Percentiles rank a stretch among this genome's conserved stretches.
Conservation (phyloP, 1,140 invertebrate genomes). For the Pseudomyrmex concolor region DNA sequence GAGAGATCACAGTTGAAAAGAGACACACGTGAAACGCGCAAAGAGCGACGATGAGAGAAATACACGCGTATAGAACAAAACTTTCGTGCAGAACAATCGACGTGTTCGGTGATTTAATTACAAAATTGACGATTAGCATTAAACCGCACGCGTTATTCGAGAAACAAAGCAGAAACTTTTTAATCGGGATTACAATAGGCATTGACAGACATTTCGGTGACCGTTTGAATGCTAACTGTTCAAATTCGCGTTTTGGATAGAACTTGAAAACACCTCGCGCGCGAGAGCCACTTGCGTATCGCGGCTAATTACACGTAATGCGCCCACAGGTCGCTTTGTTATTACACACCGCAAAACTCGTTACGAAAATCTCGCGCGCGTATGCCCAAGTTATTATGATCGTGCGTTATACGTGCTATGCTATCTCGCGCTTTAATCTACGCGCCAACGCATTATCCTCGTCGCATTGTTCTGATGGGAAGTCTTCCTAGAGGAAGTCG, state of each 20-base stretch:
- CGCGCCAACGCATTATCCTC: constrained; percentile 51
- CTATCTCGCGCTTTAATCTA: constrained; percentile 62
- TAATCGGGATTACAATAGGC: constrained; percentile 1
- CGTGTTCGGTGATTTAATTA: not conserved
- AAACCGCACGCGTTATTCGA: constrained; percentile 17
- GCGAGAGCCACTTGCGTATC: constrained; percentile 36
- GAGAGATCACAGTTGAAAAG: not conserved
- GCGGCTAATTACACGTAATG: constrained; percentile 55
- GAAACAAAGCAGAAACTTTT: constrained; percentile 50
- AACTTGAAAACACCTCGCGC: constrained; percentile 18
- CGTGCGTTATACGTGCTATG: constrained; percentile 29
- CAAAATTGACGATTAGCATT: constrained; percentile 16
- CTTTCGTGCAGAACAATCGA: not conserved
- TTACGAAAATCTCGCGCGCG: constrained; percentile 53
- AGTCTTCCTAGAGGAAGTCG: constrained; percentile 51
- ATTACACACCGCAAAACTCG: constrained; percentile 49
- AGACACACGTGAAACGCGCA: not conserved
- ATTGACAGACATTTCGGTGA: constrained; percentile 11
- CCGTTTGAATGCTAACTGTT: not conserved
- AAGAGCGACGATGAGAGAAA: not conserved
- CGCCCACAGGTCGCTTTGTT: constrained; percentile 7
- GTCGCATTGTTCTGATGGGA: constrained; percentile 52
- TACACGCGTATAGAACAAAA: not conserved
- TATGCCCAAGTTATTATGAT: constrained; percentile 29
- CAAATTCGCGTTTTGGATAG: constrained; percentile 13